Percentiles rank a stretch among this genome's conserved stretches.
These are phyloP conservation scores for Xerus rutilus DNA, from an alignment of 2,797 vertebrate genomes.

Conservation along the genomic window DNA sequence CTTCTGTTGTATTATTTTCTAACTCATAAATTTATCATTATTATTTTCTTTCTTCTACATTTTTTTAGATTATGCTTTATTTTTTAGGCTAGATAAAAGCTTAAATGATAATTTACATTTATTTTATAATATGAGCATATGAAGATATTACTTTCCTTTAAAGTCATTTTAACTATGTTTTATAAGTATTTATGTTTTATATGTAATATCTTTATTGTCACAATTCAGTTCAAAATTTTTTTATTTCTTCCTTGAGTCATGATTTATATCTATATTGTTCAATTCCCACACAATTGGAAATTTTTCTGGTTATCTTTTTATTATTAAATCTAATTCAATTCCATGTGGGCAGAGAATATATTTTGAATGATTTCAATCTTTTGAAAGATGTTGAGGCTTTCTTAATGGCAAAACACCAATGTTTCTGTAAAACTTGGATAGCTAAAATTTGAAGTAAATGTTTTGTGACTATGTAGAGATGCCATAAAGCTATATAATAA, in stretches of 20 bases:
- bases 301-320: not conserved
- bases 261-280: not conserved
- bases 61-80: not conserved
- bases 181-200: not conserved
- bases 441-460: not conserved
- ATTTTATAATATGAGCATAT: not conserved
- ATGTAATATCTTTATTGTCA: not conserved
- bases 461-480: not conserved
- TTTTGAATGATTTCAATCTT: not conserved
- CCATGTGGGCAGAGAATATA: not conserved
- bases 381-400: not conserved
- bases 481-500: not conserved
- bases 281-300: not conserved
- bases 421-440: not conserved
- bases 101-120: not conserved
- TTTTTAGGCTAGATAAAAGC: not conserved
- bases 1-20: not conserved
- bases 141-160: conserved; percentile 19
- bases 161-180: not conserved
- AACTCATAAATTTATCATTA: not conserved
- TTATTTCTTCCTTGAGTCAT: not conserved
- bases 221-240: not conserved
- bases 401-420: not conserved
- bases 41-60: not conserved
- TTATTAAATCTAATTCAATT: conserved; percentile 19